Base-by-base conservation (phyloP, 1,140 invertebrate genomes). In the Drosophila setifemur region DNA sequence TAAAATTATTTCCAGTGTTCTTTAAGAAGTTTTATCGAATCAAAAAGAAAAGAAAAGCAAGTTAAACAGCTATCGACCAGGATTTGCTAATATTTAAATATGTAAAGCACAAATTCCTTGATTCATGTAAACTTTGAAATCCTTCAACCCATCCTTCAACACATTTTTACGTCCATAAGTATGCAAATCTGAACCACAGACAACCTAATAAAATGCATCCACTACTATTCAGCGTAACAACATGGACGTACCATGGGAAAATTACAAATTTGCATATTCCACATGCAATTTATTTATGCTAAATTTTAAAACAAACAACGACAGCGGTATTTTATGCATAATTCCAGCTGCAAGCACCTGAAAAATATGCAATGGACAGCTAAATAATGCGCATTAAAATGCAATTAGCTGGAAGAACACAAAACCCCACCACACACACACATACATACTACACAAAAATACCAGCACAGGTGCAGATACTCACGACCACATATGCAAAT, bases 331-430 rank as follows among this genome's bases (percentile, higher is more conserved):
- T 74, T 55, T 53, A 70, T 78, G 70, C 53, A 79, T 64, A 45
- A 37, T 42, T 53, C 26, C 39, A 19, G 43, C n/a, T 39, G 60
- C 45, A 73, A 57, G 52, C 70, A 70, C 52, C 76, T 74, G 55
- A 33, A 63, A 61, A 57, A 29, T 53, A 52, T 64, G 45, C 58
- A 55, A 54, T 43, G 39, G 70, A 14, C 44, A 53, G 47, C 49
- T 54, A 44, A 71, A 77, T 71, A 76, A 76, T 76, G 73, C 73
- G 67, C 73, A 77, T 77, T 81, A 74, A 70, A 79, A 79, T 74
- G 75, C 53, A 82, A 82, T 82, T 83, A 82, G 73, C 78, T 63
- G 43, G 50, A 43, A 40, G 28, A 63, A 57, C 25, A 25, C 53
- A 61, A 18, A 37, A 18, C 33, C 14, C 33, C 12, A 35, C 11